Base-by-base conservation (phyloP, 2,888 invertebrate species). In the Hofmannophila pseudospretella region DNA sequence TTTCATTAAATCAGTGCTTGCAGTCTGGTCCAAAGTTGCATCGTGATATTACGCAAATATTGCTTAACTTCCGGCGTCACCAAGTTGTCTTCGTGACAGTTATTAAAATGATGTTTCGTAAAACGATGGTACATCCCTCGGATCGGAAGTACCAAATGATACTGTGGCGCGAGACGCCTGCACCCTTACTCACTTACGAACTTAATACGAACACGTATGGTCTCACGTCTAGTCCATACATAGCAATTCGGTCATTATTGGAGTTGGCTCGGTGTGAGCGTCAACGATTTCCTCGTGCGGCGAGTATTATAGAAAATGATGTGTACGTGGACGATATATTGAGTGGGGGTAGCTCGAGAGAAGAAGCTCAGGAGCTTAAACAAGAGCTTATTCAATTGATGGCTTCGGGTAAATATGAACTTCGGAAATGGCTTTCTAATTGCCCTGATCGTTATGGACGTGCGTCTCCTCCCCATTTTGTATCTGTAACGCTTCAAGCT, bases 181-280 rank as follows among this genome's bases (percentile, higher is more conserved):
- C 33, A 12, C 42, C 39, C n/a, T 11, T 44, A 10, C 10, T 5
- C 1, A 8, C 5, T 7, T 32, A 22, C 16, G 38, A 35, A 9
- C 31, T 47, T 7, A 42, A 33, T 7, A 44, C 44, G 4, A 37
- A 36, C 8, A 47, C 44, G 3, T 47, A 47, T 11, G 44, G 47
- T 22, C 30, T 47, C 8, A 11, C 7, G 8, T 20, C 32, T 11
- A 32, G 20, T 22, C 32, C 22, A 2, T 22, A 4, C 8, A 7
- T 22, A 22, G 3, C 19, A 4, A 19, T 19, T 5, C n/a, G n/a
- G n/a, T n/a, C n/a, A n/a, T n/a, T n/a, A n/a, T n/a, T n/a, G n/a
- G n/a, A n/a, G n/a, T n/a, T 26, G 3, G 9, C 26, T 2, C 1
- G 5, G 2, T 1, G 20, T 1, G 20, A 20, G 4, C 3, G 20